A percentile compares a stretch with the other conserved stretches of the same genome.
Conservation (phyloP, 2,113 vertebrate genomes). For the Gymnocephalus cernua region DNA sequence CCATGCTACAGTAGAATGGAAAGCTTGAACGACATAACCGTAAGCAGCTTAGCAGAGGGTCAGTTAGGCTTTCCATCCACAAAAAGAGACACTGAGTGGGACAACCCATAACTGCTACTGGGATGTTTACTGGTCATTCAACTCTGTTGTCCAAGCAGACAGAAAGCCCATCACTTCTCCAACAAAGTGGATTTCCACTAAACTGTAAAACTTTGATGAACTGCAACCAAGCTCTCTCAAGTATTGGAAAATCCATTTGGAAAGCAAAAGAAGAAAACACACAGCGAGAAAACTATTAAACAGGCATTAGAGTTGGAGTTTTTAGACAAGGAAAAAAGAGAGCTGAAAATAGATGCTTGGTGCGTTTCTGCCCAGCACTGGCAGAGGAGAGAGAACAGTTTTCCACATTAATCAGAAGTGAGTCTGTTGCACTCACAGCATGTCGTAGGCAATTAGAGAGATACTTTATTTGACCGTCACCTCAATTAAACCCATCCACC, state of each 20-base stretch:
- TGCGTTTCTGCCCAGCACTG: constrained; percentile 42
- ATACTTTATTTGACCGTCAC: constrained; percentile 62
- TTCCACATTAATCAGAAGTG: constrained; percentile 77
- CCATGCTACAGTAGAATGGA: not conserved
- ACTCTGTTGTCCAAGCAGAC: constrained; percentile 34
- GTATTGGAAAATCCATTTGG: constrained; percentile 67
- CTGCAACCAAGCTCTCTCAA: constrained; percentile 30
- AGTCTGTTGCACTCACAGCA: constrained; percentile 60
- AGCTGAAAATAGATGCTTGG: constrained; percentile 66
- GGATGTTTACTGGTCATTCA: constrained; percentile 31
- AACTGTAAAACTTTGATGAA: constrained; percentile 45
- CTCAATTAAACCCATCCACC: constrained; percentile 58
- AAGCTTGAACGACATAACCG: not conserved
- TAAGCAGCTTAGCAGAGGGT: not conserved
- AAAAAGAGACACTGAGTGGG: constrained; percentile 21
- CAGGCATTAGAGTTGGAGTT: constrained; percentile 48
- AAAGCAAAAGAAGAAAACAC: constrained; percentile 47
- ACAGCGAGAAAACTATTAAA: constrained; percentile 64
- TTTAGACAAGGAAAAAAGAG: constrained; percentile 18
- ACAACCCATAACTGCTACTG: constrained; percentile 16
- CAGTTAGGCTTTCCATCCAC: constrained; percentile 46
- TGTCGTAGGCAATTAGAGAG: constrained; percentile 64
- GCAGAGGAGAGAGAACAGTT: constrained; percentile 52
- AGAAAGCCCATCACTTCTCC: constrained; percentile 19
- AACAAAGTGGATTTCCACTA: constrained; percentile 45